Percentiles rank a stretch among this genome's conserved stretches.
Conservation (phyloP, 2,797 vertebrate species). For the Anas georgica region DNA sequence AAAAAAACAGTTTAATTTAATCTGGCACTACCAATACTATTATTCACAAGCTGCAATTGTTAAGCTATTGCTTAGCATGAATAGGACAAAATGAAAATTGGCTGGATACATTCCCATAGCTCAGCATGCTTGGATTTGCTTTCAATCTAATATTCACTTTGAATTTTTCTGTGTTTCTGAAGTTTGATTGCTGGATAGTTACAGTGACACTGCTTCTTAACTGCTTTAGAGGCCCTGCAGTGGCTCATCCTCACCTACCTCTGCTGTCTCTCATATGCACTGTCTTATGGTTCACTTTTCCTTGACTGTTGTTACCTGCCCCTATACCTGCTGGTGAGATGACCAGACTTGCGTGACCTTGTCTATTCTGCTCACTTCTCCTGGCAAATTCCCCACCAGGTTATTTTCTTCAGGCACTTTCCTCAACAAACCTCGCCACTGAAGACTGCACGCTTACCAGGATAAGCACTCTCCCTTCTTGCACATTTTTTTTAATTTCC, state of each 20-base stretch:
- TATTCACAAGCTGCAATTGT: conserved; percentile 20
- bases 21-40: conserved; percentile 22
- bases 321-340: fast-evolving
- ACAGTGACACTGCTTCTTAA: not conserved
- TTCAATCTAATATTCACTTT: conserved; percentile 2
- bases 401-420: not conserved
- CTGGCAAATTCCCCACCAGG: not conserved
- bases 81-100: conserved; percentile 61
- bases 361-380: not conserved
- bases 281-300: not conserved
- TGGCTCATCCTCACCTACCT: not conserved
- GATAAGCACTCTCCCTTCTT: not conserved
- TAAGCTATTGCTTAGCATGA: conserved; percentile 38
- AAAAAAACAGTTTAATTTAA: not conserved
- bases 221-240: not conserved
- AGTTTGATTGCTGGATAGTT: not conserved
- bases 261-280: not conserved
- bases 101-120: not conserved
- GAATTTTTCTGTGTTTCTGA: not conserved
- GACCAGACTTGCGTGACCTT: not conserved
- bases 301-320: not conserved
- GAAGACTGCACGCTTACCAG: not conserved
- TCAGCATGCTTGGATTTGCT: conserved; percentile 5
- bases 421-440: not conserved
- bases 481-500: not conserved